phyloP scores from a whole-genome alignment of 2,888 invertebrate species.

The Anthoptus insignis region DNA sequence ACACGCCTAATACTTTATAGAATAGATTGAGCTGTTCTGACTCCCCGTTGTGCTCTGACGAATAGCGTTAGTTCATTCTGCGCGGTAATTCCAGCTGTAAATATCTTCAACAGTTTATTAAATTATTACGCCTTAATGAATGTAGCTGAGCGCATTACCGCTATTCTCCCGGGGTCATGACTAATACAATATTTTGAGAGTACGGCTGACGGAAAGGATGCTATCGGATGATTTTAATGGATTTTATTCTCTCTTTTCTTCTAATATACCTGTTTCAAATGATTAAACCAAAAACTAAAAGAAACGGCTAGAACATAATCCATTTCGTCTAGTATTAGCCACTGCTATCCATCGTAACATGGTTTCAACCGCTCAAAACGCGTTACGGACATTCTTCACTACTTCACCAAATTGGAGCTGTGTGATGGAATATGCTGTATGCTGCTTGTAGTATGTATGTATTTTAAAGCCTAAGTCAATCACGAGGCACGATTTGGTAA shows the following conservation, averaged over 20 bases:
- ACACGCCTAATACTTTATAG: slow-evolving; percentile 75
- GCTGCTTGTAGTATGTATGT: too few species aligned
- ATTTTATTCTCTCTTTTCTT: not conserved
- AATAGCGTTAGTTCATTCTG: slow-evolving; percentile 63
- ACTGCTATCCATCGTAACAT: too few species aligned
- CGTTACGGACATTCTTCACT: too few species aligned
- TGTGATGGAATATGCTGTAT: too few species aligned
- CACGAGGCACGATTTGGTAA: too few species aligned
- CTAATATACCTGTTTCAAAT: too few species aligned
- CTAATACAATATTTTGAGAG: slow-evolving; percentile 4
- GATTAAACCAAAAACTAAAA: too few species aligned
- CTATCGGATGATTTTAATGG: not conserved
- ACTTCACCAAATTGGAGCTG: too few species aligned
- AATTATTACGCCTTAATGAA: slow-evolving; percentile 44
- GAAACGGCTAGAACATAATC: too few species aligned
- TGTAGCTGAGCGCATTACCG: slow-evolving; percentile 41
- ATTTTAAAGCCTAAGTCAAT: too few species aligned
- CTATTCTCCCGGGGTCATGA: slow-evolving; percentile 20
- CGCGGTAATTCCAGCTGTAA: slow-evolving; percentile 35
- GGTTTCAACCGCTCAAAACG: too few species aligned
- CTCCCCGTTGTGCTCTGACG: slow-evolving; percentile 63
- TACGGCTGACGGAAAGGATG: slow-evolving; percentile 5
- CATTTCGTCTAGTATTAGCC: too few species aligned
- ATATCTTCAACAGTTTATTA: slow-evolving; percentile 31
- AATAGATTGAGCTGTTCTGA: slow-evolving; percentile 71